Evolutionary conservation across 92 coral and sea anemone genomes (phyloP), one percentile per base, ranked within the genome.

Genomic region (Diadumene lineata): DNA sequence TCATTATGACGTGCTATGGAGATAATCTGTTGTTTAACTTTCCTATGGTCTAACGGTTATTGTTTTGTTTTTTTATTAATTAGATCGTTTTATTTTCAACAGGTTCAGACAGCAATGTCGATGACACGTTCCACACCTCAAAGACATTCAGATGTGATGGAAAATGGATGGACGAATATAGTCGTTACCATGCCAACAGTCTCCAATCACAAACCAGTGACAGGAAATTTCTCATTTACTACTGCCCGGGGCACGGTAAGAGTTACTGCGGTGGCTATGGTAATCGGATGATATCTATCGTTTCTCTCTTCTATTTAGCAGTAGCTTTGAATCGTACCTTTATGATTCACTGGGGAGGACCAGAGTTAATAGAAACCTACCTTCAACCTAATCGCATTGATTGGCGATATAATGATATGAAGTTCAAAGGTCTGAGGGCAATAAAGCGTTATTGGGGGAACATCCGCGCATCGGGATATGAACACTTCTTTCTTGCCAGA

Each of bases 321-420:
- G 75, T 82, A 28, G 72, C 75, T 3, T 50, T 78, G 9, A 76
- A 82, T 44, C 78, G 87, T 24, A 60, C 76, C 0, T 82, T 82
- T 63, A 63, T 82, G 64, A 82, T 82, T 43, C 80, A 82, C 73
- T 82, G 87, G 87, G 81, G 76, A n/a, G 87, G 87, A 0, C 87
- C 87, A 11, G 87, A 78, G 43, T 56, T 69, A 23, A 1, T 82
- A n/a, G 82, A 53, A 4, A 64, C 80, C 16, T 83, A 77, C 65
- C 29, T 83, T 11, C 51, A 77, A 23, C 88, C 88, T 10, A 31
- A 77, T 55, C 72, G 32, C 27, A 77, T 83, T 7, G 31, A 77
- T 50, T 83, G 88, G 88, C 61, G 28, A 25, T 76, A 76, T 24
- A 57, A 79, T 22, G 34, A 53, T 26, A 1, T 34, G 0, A 68